phyloP scores from a whole-genome alignment of 37 sponge, comb jelly and placozoan genomes.

The Haliclona indistincta region DNA sequence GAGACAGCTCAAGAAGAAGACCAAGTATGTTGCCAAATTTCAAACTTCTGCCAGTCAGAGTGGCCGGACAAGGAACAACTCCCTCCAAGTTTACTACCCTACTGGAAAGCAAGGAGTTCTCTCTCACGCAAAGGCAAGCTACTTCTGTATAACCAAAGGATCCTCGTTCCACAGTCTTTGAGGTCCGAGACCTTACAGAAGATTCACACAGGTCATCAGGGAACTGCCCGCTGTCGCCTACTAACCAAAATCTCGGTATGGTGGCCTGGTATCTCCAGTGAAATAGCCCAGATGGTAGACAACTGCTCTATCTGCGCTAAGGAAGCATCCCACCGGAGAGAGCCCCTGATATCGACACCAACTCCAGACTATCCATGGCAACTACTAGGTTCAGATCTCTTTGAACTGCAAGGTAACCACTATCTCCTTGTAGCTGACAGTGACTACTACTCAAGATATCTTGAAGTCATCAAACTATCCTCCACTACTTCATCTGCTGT shows the following conservation, averaged over 20 bases:
- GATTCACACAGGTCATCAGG: slow-evolving; percentile 56
- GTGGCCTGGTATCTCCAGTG: slow-evolving; percentile 45
- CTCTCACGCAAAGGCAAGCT: background rate
- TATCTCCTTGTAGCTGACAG: slow-evolving; percentile 11
- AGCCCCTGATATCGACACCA: slow-evolving; percentile 18
- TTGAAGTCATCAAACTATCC: slow-evolving; percentile 25
- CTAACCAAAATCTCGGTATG: slow-evolving; percentile 33
- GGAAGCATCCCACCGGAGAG: background rate
- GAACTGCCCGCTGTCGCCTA: slow-evolving; percentile 29
- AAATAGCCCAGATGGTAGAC: slow-evolving; percentile 37
- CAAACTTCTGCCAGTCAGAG: background rate
- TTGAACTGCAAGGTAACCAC: background rate
- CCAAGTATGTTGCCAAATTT: too few species aligned
- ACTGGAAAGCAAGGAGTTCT: background rate
- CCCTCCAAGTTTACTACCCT: slow-evolving; percentile 1
- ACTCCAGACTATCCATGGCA: slow-evolving; percentile 29
- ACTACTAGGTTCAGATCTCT: slow-evolving; percentile 13
- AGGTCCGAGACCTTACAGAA: slow-evolving; percentile 22
- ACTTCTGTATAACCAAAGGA: background rate
- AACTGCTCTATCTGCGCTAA: slow-evolving; percentile 27
- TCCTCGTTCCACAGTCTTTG: slow-evolving; percentile 32
- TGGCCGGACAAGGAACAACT: slow-evolving; percentile 6
- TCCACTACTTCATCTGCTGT: slow-evolving; percentile 40
- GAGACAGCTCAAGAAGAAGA: too few species aligned
- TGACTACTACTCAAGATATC: too few species aligned